Evolutionary conservation across 1,140 invertebrate genomes (phyloP).

Genomic region (Bombyx mandarina): DNA sequence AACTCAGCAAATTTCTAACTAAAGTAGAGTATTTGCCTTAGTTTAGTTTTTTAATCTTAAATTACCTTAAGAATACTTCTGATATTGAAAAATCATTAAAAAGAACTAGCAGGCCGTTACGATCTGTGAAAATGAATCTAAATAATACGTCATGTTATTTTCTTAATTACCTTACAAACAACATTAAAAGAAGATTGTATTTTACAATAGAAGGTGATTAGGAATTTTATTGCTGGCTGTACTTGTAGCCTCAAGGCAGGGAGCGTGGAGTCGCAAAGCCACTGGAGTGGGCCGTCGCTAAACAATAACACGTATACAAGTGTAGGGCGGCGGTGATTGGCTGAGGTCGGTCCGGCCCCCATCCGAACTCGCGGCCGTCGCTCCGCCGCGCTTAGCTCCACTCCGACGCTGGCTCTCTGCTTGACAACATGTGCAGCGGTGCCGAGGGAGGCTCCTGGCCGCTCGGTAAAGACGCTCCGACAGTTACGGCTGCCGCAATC

Average conservation of each 20-base stretch:
- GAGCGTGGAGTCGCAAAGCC: conserved; percentile 45
- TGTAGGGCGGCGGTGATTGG: conserved; percentile 46
- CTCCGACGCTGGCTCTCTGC: conserved; percentile 35
- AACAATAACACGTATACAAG: conserved; percentile 70
- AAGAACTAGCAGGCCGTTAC: too few relatives aligned
- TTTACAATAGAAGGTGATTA: too few relatives aligned
- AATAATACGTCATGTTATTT: too few relatives aligned
- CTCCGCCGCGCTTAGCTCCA: conserved; percentile 19
- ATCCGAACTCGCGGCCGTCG: conserved; percentile 12
- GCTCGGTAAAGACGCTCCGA: conserved; percentile 53
- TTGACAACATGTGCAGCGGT: conserved; percentile 58
- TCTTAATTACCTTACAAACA: too few relatives aligned
- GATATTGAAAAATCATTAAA: too few relatives aligned
- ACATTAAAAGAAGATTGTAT: too few relatives aligned
- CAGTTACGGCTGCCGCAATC: conserved; percentile 74
- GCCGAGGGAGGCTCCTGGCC: conserved; percentile 58
- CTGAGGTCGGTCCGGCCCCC: conserved; percentile 15
- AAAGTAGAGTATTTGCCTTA: too few relatives aligned
- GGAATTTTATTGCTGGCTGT: conserved; percentile 31
- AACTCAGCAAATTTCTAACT: too few relatives aligned
- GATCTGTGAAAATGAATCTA: too few relatives aligned
- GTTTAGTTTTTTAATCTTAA: too few relatives aligned
- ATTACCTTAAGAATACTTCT: too few relatives aligned
- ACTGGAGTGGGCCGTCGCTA: conserved; percentile 64
- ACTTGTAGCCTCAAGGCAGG: conserved; percentile 53